A percentile compares a stretch with the other conserved stretches of the same genome.
Evolutionary conservation across 2,888 invertebrate genomes (phyloP).

Genomic region (Plebejus anna): DNA sequence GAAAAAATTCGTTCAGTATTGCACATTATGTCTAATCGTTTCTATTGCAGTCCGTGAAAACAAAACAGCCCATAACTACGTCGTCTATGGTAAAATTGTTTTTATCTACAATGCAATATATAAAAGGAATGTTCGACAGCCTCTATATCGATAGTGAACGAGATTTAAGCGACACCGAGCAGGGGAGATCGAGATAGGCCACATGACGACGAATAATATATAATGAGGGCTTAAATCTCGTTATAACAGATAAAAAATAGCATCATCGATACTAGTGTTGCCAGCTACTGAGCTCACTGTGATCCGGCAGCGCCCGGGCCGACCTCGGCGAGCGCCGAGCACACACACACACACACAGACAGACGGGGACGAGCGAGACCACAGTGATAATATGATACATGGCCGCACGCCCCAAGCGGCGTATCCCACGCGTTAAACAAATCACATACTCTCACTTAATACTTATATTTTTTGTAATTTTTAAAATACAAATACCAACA

Average conservation of each 20-base stretch:
- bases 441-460: conserved; percentile 61
- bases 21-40: conserved; percentile 51
- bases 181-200: conserved; percentile 28
- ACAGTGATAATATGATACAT: conserved; percentile 46
- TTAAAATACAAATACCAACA: conserved; percentile 72
- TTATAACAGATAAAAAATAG: conserved; percentile 36
- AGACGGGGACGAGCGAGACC: conserved; percentile 13
- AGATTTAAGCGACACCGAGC: conserved; percentile 34
- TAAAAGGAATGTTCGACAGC: conserved; percentile 64
- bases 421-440: conserved; percentile 47
- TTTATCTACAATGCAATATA: conserved; percentile 50
- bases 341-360: not conserved
- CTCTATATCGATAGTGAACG: conserved; percentile 39
- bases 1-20: conserved; percentile 51
- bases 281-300: conserved; percentile 25
- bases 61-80: conserved; percentile 70
- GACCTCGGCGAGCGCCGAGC: not conserved
- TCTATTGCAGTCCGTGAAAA: conserved; percentile 49
- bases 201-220: conserved; percentile 12
- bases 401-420: conserved; percentile 73
- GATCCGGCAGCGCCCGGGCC: not conserved
- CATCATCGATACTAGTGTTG: conserved; percentile 33
- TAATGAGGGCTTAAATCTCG: conserved; percentile 30
- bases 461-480: conserved; percentile 50
- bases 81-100: conserved; percentile 58